Evolutionary conservation across 2,113 vertebrate genomes (phyloP), one percentile per base, ranked within the genome.

Genomic region (Mixornis gularis): DNA sequence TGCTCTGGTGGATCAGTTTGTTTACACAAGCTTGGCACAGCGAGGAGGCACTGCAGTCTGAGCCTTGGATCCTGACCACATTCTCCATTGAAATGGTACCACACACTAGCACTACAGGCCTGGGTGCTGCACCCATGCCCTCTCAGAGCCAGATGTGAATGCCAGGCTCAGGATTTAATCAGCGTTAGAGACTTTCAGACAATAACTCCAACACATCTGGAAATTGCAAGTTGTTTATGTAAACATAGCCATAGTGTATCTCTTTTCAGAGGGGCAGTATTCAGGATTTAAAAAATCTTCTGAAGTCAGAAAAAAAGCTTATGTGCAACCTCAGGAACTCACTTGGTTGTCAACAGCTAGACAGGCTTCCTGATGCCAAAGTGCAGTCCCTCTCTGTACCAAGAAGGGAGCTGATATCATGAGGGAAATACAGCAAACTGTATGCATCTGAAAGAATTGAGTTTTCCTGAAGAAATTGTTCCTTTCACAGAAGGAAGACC

Each of bases 1-100:
- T 12, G 12, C 1, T 2, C 21, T n/a, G n/a, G 34, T 85, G 81
- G 62, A 85, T 87, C 63, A 60, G 41, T 43, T 80, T 87, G 81
- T 82, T 91, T 85, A 62, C 58, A 53, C 29, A 69, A 53, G 38
- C 25, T 60, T 76, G 51, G 34, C 41, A 21, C 32, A 63, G 38
- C 0, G 1, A 85, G 74, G 85, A 77, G 56, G 29, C 1, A 0
- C 51, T 51, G 34, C 26, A 44, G 43, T 7, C 68, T 7, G 13
- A 88, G 59, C 34, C 49, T 62, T 29, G 65, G 20, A 32, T 84
- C 65, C 49, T 13, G 8, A 38, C 25, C n/a, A 18, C 1, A 0
- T 49, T 86, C 32, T 81, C 48, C 27, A 7, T 12, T 92, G 64
- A 66, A 36, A 52, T 36, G 20, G 29, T 34, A 24, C 49, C 48